phyloP scores from a whole-genome alignment of 2,888 invertebrate species.

The Calliopum simillimum region DNA sequence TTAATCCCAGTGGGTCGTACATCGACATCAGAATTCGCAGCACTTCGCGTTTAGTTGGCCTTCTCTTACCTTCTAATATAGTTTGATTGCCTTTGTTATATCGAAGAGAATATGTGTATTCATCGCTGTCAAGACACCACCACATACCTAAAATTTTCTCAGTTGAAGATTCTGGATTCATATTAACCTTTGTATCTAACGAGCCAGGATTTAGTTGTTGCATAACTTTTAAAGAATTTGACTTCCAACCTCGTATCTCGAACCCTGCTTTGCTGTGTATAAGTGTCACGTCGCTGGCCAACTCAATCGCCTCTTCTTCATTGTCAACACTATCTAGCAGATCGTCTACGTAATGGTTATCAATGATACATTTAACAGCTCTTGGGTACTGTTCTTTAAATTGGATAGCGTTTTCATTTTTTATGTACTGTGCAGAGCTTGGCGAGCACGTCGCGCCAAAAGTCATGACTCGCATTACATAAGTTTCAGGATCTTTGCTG shows the following conservation, averaged over 20 bases:
- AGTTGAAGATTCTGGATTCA: no score
- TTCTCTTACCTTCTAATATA: no score
- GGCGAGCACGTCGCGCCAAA: slow-evolving; percentile 38
- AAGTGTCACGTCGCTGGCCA: slow-evolving; percentile 21
- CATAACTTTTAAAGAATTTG: slow-evolving; percentile 21
- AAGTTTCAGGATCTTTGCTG: slow-evolving; percentile 26
- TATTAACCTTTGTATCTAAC: no score
- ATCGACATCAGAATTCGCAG: slow-evolving; percentile 19
- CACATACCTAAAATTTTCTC: no score
- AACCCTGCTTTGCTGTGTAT: slow-evolving; percentile 28
- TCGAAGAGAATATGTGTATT: no score
- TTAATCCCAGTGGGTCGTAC: slow-evolving; percentile 34
- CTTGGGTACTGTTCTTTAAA: slow-evolving; percentile 14
- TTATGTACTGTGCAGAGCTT: slow-evolving; percentile 26
- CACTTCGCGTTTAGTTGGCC: no score
- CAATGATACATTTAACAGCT: slow-evolving; percentile 27
- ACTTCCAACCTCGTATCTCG: slow-evolving; percentile 25
- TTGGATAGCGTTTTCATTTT: slow-evolving; percentile 34
- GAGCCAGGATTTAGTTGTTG: neutral
- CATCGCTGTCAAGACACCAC: no score
- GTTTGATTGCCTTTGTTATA: no score
- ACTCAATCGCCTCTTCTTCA: slow-evolving; percentile 13
- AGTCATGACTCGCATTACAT: slow-evolving; percentile 38
- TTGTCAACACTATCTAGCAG: slow-evolving; percentile 30
- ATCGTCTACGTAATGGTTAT: slow-evolving; percentile 35